Base-by-base conservation (phyloP, 2,113 vertebrate genomes). In the Sigmodon hispidus region DNA sequence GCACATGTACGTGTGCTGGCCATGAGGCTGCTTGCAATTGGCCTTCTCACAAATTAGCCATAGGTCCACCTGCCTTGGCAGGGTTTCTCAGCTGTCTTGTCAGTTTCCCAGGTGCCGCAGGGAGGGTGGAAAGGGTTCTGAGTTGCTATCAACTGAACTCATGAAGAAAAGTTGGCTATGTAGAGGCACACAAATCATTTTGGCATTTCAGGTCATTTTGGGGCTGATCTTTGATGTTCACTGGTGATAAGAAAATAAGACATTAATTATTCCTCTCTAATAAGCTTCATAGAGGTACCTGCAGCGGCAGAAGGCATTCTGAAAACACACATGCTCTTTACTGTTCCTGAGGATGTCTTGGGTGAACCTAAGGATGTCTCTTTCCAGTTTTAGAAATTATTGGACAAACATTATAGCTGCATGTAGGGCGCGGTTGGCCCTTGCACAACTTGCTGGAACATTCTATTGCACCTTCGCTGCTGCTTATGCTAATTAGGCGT, bases 141-240 rank as follows among this genome's bases (percentile, higher is more conserved):
- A 96, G 63, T 98, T 98, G 97, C 97, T 98, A 95, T 75, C 97
- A 98, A 98, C 97, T 98, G 94, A 98, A 97, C 79, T 55, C 95
- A 97, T 94, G 97, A 98, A 98, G 97, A 96, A 86, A 98, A 97
- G 80, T 95, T 98, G 97, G 96, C 94, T 92, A 95, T 96, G 95
- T 88, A 76, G 87, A 92, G 96, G 69, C 59, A 92, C 48, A 67
- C 80, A 86, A 96, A 96, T 94, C 96, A 96, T 98, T 96, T 97
- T 91, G 90, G 93, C 89, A 96, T 97, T 98, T 97, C 93, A 95
- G 93, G 29, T 84, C 95, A 63, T 98, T 88, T 63, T 83, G 50
- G 96, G 59, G 92, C 69, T 97, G 96, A 98, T 94, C 97, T 97
- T 97, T 97, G 0, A 12, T 98, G 96, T 98, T 97, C 97, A 96